Conservation (phyloP, 2,888 invertebrate genomes). For the Scaeva pyrastri region DNA sequence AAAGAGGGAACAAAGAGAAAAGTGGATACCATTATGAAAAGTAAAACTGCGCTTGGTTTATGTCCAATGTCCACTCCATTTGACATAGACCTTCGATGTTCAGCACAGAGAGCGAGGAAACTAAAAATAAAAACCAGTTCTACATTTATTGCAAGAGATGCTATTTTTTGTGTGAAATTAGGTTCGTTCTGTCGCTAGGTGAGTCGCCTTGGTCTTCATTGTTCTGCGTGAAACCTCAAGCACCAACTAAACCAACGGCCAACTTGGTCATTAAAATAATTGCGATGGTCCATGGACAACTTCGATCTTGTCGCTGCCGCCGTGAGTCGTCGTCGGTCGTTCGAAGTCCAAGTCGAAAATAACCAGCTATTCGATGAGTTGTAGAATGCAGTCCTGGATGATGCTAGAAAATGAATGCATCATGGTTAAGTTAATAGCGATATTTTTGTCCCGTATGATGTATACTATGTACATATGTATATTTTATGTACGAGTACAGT, state of each 20-base stretch:
- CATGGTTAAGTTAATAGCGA: constrained; percentile 34
- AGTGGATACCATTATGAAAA: constrained; percentile 62
- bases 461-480: no score
- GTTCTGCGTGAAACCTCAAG: constrained; percentile 30
- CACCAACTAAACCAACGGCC: not conserved
- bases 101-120: constrained; percentile 7
- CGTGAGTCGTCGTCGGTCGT: not conserved
- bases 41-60: constrained; percentile 55
- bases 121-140: constrained; percentile 56
- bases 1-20: constrained; percentile 4
- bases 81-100: constrained; percentile 67
- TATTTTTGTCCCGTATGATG: not conserved
- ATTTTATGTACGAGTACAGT: not conserved
- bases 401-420: constrained; percentile 25
- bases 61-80: constrained; percentile 43
- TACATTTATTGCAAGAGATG: constrained; percentile 13
- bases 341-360: not conserved
- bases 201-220: constrained; percentile 47
- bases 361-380: constrained; percentile 39
- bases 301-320: not conserved
- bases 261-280: constrained; percentile 67
- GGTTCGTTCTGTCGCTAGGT: constrained; percentile 12
- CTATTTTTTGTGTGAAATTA: constrained; percentile 10
- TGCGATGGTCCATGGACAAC: constrained; percentile 43
- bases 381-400: constrained; percentile 30